Conservation (phyloP, 2,113 vertebrate genomes). For the Leucoraja erinaceus region DNA sequence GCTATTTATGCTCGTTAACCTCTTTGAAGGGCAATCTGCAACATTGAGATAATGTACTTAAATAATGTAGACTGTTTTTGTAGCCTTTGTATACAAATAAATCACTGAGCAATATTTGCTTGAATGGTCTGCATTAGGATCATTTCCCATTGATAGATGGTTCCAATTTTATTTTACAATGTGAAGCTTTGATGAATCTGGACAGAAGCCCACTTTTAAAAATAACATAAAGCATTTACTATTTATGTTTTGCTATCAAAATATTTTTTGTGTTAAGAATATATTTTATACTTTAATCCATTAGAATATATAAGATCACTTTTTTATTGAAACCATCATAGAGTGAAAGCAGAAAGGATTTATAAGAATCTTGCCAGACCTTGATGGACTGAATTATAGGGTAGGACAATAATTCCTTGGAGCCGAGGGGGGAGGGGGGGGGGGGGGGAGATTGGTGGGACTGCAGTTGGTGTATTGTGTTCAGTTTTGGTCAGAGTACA, state of each 20-base stretch:
- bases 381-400: too few species aligned
- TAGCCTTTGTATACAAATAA: background rate
- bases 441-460: too few species aligned
- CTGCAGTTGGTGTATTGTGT: too few species aligned
- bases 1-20: background rate
- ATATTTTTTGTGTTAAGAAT: conserved; percentile 17
- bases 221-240: background rate
- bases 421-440: too few species aligned
- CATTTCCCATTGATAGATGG: background rate
- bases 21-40: background rate
- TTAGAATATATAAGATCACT: background rate
- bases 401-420: too few species aligned
- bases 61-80: background rate
- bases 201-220: background rate
- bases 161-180: background rate
- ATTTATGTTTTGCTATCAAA: background rate
- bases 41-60: background rate
- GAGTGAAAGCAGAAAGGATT: too few species aligned
- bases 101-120: background rate
- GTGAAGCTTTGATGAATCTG: background rate
- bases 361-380: too few species aligned
- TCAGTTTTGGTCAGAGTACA: too few species aligned
- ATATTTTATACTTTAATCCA: background rate
- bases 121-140: background rate
- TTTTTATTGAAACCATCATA: background rate